Conservation (phyloP, 2,888 invertebrate species). For the Cheilosia scutellata region DNA sequence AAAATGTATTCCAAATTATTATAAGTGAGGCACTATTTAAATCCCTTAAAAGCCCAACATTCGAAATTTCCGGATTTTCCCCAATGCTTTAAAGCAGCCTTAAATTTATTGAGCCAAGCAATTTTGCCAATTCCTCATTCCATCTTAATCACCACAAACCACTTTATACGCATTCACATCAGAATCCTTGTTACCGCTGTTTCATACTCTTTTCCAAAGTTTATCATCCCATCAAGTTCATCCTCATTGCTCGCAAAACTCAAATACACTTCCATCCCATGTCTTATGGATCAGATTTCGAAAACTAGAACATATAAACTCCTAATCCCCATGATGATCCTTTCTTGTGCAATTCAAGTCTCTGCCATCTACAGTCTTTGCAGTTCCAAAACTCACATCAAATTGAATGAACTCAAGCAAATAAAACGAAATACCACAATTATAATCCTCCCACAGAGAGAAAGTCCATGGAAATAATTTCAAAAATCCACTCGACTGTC, state of each 20-base stretch:
- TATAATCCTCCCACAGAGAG: slow-evolving; percentile 22
- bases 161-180: neutral
- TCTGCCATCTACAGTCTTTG: neutral
- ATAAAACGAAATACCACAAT: slow-evolving; percentile 42
- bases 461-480: slow-evolving; percentile 48
- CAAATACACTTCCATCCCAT: neutral
- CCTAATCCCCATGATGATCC: slow-evolving; percentile 19
- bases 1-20: no score
- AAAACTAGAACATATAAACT: slow-evolving; percentile 28
- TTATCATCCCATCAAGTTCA: slow-evolving; percentile 15
- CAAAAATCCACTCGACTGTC: slow-evolving; percentile 41
- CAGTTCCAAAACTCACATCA: slow-evolving; percentile 27
- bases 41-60: no score
- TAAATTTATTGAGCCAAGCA: neutral
- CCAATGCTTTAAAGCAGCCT: no score
- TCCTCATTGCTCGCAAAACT: neutral
- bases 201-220: slow-evolving; percentile 2
- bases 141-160: neutral
- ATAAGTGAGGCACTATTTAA: no score
- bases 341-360: slow-evolving; percentile 24
- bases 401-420: slow-evolving; percentile 52
- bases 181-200: slow-evolving; percentile 1
- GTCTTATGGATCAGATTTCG: slow-evolving; percentile 12
- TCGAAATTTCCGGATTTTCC: no score
- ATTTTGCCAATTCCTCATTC: neutral